A percentile compares a stretch with the other conserved stretches of the same genome.
These are phyloP conservation scores for Eupithecia tripunctaria DNA, from an alignment of 2,888 invertebrate genomes.

Conservation along the genomic window DNA sequence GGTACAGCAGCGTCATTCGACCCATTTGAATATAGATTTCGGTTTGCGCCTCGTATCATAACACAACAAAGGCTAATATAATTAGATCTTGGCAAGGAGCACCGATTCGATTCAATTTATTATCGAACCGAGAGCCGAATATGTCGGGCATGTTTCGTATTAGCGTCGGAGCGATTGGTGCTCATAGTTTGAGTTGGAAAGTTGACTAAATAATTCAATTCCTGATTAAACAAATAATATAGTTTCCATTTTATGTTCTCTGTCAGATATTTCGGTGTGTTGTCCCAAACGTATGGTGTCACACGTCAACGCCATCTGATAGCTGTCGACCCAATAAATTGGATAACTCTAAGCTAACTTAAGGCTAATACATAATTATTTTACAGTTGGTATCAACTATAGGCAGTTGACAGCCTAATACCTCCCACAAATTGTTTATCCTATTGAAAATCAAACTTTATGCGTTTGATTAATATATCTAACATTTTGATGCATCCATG, in stretches of 20 bases:
- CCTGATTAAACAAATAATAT: not conserved
- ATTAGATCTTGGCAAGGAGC: slow-evolving; percentile 73
- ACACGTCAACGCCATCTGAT: not conserved
- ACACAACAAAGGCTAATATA: slow-evolving; percentile 72
- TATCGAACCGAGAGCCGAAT: slow-evolving; percentile 51
- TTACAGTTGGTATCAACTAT: not conserved
- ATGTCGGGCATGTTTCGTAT: slow-evolving; percentile 38
- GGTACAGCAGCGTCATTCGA: slow-evolving; percentile 51
- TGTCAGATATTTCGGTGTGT: not conserved
- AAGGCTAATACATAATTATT: not conserved
- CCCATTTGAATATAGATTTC: slow-evolving; percentile 47
- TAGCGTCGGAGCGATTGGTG: slow-evolving; percentile 40
- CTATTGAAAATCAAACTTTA: not conserved
- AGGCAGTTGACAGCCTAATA: not conserved
- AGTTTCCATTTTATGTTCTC: not conserved
- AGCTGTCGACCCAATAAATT: not conserved
- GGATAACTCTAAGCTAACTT: not conserved
- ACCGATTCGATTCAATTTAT: slow-evolving; percentile 61
- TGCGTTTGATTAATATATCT: no score
- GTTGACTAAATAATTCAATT: not conserved
- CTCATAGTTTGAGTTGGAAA: slow-evolving; percentile 10
- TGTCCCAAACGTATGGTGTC: not conserved
- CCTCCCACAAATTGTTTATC: not conserved
- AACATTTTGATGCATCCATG: not conserved
- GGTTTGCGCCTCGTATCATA: slow-evolving; percentile 47